Evolutionary conservation across 2,888 invertebrate genomes (phyloP).

Genomic region (Caenorhabditis sp.): DNA sequence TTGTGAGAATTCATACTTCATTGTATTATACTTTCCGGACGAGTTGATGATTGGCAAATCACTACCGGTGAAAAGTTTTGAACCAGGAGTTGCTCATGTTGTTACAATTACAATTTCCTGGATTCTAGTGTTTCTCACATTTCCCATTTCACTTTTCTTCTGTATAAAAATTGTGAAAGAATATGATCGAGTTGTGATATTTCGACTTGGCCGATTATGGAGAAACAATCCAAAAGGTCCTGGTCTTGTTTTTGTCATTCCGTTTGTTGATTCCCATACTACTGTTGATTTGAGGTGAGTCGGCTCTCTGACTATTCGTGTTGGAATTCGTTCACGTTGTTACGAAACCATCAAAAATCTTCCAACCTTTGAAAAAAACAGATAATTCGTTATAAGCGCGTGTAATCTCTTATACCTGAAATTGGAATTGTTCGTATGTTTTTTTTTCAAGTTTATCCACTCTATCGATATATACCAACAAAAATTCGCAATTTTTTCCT

Average conservation of each 20-base stretch:
- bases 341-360: neutral
- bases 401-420: too few relatives aligned
- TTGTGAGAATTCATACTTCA: neutral
- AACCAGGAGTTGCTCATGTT: conserved; percentile 20
- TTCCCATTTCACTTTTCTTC: conserved; percentile 69
- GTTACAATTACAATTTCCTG: conserved; percentile 43
- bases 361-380: too few relatives aligned
- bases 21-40: neutral
- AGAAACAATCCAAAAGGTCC: conserved; percentile 62
- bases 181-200: conserved; percentile 71
- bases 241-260: conserved; percentile 65
- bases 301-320: neutral
- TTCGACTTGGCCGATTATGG: conserved; percentile 67
- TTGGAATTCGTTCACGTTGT: neutral
- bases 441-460: too few relatives aligned
- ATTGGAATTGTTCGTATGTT: too few relatives aligned
- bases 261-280: conserved; percentile 63
- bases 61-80: conserved; percentile 5
- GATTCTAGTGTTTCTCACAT: conserved; percentile 66
- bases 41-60: conserved; percentile 19
- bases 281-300: conserved; percentile 46
- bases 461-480: too few relatives aligned
- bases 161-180: conserved; percentile 69
- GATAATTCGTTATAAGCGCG: too few relatives aligned
- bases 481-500: too few relatives aligned